Evolutionary conservation across 1,140 invertebrate species (phyloP), one percentile per base, ranked within the genome.

Genomic region (Diorhabda carinulata): DNA sequence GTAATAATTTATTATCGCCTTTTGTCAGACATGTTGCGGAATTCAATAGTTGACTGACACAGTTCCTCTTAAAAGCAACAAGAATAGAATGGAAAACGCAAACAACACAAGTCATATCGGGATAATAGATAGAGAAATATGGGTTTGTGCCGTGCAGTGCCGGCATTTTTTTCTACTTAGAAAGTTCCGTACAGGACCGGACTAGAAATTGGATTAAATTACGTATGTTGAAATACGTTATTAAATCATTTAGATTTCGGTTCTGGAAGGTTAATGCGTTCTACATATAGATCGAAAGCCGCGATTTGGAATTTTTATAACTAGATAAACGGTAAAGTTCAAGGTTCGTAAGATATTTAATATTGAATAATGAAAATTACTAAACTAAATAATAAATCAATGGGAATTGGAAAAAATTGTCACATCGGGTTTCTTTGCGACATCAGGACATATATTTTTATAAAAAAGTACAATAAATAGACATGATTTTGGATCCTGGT

Each of bases 41-140:
- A 62, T 62, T 44, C n/a, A n/a, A 62, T 43, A 52, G 43, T 62
- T 25, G 61, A 62, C 61, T 62, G 61, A 62, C 61, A 62, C 61
- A 62, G 61, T 62, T 62, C 61, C 43, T 62, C 61, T 43, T 62
- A 62, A 62, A 25, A 62, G 61, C 10, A n/a, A 52, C 47, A 52
- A 52, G 47, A 52, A 52, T 52, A 52, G 47, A 52, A 52, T 52
- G 47, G 6, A 52, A 52, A 52, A 52, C n/a, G 47, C n/a, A 52
- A 52, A n/a, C 61, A 62, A 41, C 61, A 62, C 41, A 6, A 42
- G 61, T 62, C 43, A 43, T 62, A 62, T 62, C 61, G 9, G 43
- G 61, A 43, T 62, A 62, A 45, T 62, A 62, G 61, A 45, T 62
- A 62, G 61, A 62, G 43, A 59, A 25, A 59, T 25, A 62, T 62